phyloP scores from a whole-genome alignment of 2,888 invertebrate genomes.

The Schizotus pectinicornis region DNA sequence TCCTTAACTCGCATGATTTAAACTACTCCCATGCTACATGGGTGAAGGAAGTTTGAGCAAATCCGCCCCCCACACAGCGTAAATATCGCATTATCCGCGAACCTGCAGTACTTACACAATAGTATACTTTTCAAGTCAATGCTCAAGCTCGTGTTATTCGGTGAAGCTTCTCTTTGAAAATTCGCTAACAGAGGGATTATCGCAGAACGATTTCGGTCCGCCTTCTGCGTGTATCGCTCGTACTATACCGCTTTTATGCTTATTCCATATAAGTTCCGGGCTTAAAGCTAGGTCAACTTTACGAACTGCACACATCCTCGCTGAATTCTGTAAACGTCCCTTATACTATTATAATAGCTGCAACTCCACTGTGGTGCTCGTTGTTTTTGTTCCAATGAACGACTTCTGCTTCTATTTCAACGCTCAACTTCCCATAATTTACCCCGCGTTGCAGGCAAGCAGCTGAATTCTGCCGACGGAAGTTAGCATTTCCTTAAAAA shows the following conservation, averaged over 20 bases:
- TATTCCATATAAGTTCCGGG: slow-evolving; percentile 20
- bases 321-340: slow-evolving; percentile 21
- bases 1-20: slow-evolving; percentile 24
- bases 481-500: too few species aligned
- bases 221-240: slow-evolving; percentile 5
- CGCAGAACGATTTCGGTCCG: slow-evolving; percentile 18
- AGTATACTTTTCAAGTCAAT: neutral
- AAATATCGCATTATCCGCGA: too few species aligned
- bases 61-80: neutral
- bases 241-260: slow-evolving; percentile 24
- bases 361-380: too few species aligned
- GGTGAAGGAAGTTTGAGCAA: neutral
- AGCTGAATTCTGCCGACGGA: too few species aligned
- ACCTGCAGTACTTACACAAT: too few species aligned
- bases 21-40: slow-evolving; percentile 9
- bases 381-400: too few species aligned
- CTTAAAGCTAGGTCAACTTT: slow-evolving; percentile 24
- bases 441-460: too few species aligned
- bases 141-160: slow-evolving; percentile 12
- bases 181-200: slow-evolving; percentile 22
- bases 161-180: slow-evolving; percentile 10
- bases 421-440: too few species aligned
- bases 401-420: too few species aligned
- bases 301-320: slow-evolving; percentile 11
- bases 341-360: neutral